Base-by-base conservation (phyloP, 2,888 invertebrate species). In the Sphinx pinastri region DNA sequence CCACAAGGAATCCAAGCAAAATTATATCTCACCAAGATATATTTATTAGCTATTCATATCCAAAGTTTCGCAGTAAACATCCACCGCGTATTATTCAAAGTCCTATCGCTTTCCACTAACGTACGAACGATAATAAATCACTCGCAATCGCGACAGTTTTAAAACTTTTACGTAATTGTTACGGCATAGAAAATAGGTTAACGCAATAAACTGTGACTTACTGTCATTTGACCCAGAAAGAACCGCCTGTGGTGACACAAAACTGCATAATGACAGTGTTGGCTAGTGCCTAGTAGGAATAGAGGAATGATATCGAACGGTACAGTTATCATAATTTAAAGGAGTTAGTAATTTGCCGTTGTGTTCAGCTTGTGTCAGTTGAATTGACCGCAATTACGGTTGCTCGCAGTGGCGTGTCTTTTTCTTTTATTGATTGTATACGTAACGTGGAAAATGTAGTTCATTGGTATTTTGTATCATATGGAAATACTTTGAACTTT, bases 211-310 rank as follows among this genome's bases (percentile, higher is more conserved):
- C 69, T 68, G 75, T 71, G 13, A 54, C 73, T 74, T 73, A 78
- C 75, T 73, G 75, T 76, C 72, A 77, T 73, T 78, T 78, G 75
- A 76, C 76, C 76, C 77, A 71, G 74, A 75, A 69, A 73, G 72
- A 52, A 74, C 71, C 25, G 71, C 69, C 63, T 60, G 63, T 12
- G 25, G 47, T 10, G 19, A 47, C 16, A 63, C 49, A 63, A 63
- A 38, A 63, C 14, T 63, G 63, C 63, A 63, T 49, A 63, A 63
- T 63, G 19, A 49, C 49, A 63, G 49, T 19, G 45, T 47, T 38
- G 16, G 16, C 6, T 49, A 5, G 13, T 63, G 16, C 11, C 6
- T 49, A 5, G 19, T 63, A 63, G 13, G 49, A 12, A 63, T 19
- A 13, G 45, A 47, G 25, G 31, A 11, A 52, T 51, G 16, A 38